Evolutionary conservation across 1,140 invertebrate genomes (phyloP).

Genomic region (Drosophila auraria): DNA sequence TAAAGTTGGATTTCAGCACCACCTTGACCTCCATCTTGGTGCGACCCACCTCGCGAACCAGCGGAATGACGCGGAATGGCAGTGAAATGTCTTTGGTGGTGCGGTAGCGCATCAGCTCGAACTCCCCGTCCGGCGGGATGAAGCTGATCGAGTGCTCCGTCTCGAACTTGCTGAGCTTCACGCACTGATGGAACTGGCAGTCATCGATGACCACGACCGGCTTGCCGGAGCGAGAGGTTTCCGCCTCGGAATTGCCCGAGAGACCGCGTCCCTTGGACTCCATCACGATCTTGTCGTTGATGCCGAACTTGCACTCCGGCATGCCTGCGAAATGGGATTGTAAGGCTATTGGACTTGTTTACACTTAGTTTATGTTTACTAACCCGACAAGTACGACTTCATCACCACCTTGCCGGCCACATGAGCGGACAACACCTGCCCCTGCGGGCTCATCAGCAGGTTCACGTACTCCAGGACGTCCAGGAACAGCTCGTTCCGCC

Average conservation of each 20-base stretch:
- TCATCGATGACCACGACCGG: slow-evolving; percentile 99
- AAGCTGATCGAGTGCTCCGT: slow-evolving; percentile 99
- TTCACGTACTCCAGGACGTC: slow-evolving; percentile 99
- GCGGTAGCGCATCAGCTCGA: slow-evolving; percentile 99
- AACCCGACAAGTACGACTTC: slow-evolving; percentile 98
- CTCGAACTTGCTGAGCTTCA: slow-evolving; percentile 99
- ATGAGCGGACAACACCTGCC: slow-evolving; percentile 99
- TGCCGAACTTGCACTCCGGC: slow-evolving; percentile 99
- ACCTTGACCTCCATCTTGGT: slow-evolving; percentile 99
- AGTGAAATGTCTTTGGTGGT: slow-evolving; percentile 99
- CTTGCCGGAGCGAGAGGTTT: slow-evolving; percentile 94
- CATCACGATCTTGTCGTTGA: slow-evolving; percentile 99
- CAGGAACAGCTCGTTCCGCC: slow-evolving; percentile 99
- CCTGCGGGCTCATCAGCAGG: slow-evolving; percentile 99
- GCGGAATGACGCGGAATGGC: slow-evolving; percentile 99
- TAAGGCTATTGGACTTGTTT: neutral
- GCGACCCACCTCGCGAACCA: slow-evolving; percentile 98
- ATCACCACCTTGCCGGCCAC: slow-evolving; percentile 99
- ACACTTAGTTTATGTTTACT: neutral
- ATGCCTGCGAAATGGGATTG: slow-evolving; percentile 88
- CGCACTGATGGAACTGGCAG: slow-evolving; percentile 99
- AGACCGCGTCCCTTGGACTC: slow-evolving; percentile 95
- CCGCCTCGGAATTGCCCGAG: slow-evolving; percentile 91
- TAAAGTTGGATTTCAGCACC: slow-evolving; percentile 99
- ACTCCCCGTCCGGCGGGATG: slow-evolving; percentile 99